Base-by-base conservation (phyloP, 2,888 invertebrate species). In the Caenorhabditis wallacei region DNA sequence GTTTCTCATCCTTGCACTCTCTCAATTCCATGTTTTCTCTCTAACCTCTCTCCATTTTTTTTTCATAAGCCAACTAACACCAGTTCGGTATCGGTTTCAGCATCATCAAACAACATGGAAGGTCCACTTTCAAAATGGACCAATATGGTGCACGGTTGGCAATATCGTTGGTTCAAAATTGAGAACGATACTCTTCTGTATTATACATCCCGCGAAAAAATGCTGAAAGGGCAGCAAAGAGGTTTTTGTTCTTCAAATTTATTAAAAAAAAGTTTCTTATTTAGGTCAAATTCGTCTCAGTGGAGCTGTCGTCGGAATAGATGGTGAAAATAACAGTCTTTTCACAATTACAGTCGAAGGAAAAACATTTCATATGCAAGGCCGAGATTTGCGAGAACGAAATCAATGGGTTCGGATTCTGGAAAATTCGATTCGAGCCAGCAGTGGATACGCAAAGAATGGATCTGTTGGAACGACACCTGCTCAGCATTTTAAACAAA, bases 341-440 rank as follows among this genome's bases (percentile, higher is more conserved):
- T 99, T 99, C 93, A 99, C 98, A 63, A 97, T 99, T 91, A 98
- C 97, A 5, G 98, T 98, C 64, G 99, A 99, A 93, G 96, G 97
- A 90, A 99, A 99, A 93, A 97, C 97, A 16, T 99, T 99, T 93
- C 99, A 99, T 93, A 97, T 99, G 93, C 98, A 99, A 94, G 98
- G 98, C 22, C 94, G 96, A 88, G 97, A 98, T 93, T 95, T 95
- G 16, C 95, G 96, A 71, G 98, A 99, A 92, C 94, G 98, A 68
- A 98, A 98, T 92, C 95, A 95, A 88, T 99, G 99, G 99, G 96
- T 99, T 76, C 95, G 96, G 51, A 96, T 96, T 53, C 93, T 99
- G 83, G 98, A 99, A 93, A 96, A 96, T 92, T 96, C 97, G 46
- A 98, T 98, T 61, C 90, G 92, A 16, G 83, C 86, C 11, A 88